Evolutionary conservation across 1,140 invertebrate genomes (phyloP).

Genomic region (Drosophila arawakana): DNA sequence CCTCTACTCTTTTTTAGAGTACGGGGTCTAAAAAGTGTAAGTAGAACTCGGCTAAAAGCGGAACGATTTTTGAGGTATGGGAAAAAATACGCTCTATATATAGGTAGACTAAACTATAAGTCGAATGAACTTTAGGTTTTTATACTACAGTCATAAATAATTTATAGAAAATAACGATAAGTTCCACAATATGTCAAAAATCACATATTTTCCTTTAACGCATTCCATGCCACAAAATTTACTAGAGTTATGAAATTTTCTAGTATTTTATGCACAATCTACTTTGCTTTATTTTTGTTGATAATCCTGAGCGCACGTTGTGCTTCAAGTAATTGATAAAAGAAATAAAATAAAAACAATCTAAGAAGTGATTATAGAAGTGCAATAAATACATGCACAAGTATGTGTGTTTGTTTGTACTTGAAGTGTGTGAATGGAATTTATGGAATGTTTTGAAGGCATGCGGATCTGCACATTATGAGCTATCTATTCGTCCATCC

Average conservation of each 20-base stretch:
- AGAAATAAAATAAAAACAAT: neutral
- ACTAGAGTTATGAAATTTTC: neutral
- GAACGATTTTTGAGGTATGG: too few species aligned
- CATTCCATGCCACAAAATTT: neutral
- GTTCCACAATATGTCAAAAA: too few species aligned
- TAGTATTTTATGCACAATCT: neutral
- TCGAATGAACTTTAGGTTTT: too few species aligned
- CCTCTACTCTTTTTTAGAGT: too few species aligned
- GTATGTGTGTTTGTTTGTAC: conserved; percentile 3
- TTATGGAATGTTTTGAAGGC: conserved; percentile 10
- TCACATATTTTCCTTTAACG: neutral
- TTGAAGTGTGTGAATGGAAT: conserved; percentile 24
- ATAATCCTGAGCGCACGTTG: neutral
- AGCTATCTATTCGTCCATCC: conserved; percentile 2
- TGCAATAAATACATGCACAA: conserved; percentile 3
- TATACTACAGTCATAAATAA: too few species aligned
- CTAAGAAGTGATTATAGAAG: neutral
- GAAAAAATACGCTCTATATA: too few species aligned
- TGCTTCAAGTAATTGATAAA: conserved; percentile 21
- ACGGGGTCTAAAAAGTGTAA: too few species aligned
- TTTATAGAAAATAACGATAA: too few species aligned
- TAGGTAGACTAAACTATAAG: too few species aligned
- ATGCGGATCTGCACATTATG: conserved; percentile 22
- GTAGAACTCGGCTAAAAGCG: too few species aligned
- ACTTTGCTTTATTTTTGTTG: conserved; percentile 1